Percentiles rank a stretch among this genome's conserved stretches.
Evolutionary conservation across 2,797 vertebrate species (phyloP).

Genomic region (Paratrypauchen microcephalus): DNA sequence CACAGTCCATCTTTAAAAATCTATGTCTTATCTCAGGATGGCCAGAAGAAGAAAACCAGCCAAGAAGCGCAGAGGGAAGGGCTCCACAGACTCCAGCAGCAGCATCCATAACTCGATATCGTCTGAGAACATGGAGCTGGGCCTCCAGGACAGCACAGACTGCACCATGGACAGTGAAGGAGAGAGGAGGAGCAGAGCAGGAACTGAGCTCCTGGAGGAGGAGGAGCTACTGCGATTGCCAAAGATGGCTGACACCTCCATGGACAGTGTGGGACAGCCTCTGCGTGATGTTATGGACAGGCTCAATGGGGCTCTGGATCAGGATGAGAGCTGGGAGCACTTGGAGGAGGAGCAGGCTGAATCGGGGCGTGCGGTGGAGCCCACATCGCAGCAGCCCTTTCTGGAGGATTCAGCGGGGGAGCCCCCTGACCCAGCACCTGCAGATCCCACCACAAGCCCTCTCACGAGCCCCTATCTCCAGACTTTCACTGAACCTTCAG

Average conservation of each 20-base stretch:
- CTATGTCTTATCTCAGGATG: slow-evolving; percentile 74
- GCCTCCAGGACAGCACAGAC: slow-evolving; percentile 41
- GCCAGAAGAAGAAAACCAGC: slow-evolving; percentile 85
- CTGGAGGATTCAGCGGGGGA: slow-evolving; percentile 82
- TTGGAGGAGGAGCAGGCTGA: slow-evolving; percentile 28
- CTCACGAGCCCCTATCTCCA: slow-evolving; percentile 70
- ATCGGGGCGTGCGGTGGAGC: slow-evolving; percentile 36
- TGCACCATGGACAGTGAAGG: slow-evolving; percentile 40
- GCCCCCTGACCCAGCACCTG: slow-evolving; percentile 78
- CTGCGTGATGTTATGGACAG: slow-evolving; percentile 88
- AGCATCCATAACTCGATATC: slow-evolving; percentile 65
- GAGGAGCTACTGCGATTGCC: slow-evolving; percentile 80
- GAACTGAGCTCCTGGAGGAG: slow-evolving; percentile 50
- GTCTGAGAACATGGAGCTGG: slow-evolving; percentile 60
- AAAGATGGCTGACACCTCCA: slow-evolving; percentile 90
- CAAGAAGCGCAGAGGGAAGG: slow-evolving; percentile 85
- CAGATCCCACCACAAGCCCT: slow-evolving; percentile 41
- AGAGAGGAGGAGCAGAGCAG: slow-evolving; percentile 51
- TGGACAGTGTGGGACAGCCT: slow-evolving; percentile 87
- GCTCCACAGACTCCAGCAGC: slow-evolving; percentile 74
- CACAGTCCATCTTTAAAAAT: not conserved
- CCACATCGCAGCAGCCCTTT: slow-evolving; percentile 89
- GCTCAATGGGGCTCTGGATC: slow-evolving; percentile 82
- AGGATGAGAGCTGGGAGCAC: slow-evolving; percentile 63
- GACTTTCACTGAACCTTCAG: slow-evolving; percentile 81